A percentile compares a stretch with the other conserved stretches of the same genome.
Conservation (phyloP, 2,113 vertebrate genomes). For the Leptobrachium ailaonicum region DNA sequence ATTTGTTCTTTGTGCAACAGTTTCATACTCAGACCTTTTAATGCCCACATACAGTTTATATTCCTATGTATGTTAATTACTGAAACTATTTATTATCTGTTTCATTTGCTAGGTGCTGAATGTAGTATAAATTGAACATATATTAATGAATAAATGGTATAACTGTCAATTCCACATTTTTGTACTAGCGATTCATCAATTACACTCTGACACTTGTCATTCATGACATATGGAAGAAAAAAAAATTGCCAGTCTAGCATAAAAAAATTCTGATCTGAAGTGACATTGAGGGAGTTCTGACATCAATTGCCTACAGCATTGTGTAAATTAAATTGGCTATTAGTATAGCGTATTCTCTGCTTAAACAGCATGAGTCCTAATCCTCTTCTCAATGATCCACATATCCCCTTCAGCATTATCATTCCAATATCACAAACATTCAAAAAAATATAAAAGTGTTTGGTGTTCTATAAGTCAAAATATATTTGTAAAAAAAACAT, state of each 20-base stretch:
- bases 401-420: conserved; percentile 10
- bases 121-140: neutral
- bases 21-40: no score
- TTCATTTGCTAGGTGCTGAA: no score
- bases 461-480: neutral
- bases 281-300: conserved; percentile 32
- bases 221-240: conserved; percentile 45
- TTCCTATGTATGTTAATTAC: no score
- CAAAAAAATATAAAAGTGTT: neutral
- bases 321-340: conserved; percentile 30
- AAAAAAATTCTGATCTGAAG: conserved; percentile 26
- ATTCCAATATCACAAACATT: conserved; percentile 6
- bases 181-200: conserved; percentile 5
- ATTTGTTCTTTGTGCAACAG: no score
- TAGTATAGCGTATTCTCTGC: conserved; percentile 14
- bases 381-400: neutral
- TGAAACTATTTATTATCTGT: no score
- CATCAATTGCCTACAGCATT: conserved; percentile 29
- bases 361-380: neutral
- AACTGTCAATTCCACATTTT: conserved; percentile 23
- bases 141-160: conserved; percentile 3
- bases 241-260: conserved; percentile 28
- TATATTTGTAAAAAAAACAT: neutral
- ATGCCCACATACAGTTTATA: no score
- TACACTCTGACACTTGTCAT: conserved; percentile 54